Evolutionary conservation across 2,113 vertebrate species (phyloP).

Genomic region (Hemicordylus capensis): DNA sequence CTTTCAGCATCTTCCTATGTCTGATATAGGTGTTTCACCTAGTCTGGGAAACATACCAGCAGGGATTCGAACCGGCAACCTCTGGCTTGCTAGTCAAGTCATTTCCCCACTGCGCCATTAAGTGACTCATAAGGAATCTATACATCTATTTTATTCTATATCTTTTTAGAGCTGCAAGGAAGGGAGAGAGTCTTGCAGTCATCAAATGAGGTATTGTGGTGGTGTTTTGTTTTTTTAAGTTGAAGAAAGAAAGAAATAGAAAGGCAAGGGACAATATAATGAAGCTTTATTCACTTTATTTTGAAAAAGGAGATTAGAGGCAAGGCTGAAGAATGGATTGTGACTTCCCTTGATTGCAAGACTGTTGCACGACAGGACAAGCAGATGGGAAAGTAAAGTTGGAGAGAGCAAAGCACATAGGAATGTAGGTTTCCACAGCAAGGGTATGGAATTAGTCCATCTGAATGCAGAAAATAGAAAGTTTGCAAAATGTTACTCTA

Average conservation of each 20-base stretch:
- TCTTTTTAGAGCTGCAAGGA: no score
- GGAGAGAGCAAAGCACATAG: background rate
- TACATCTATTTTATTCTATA: no score
- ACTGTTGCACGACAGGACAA: no score
- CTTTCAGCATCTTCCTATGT: no score
- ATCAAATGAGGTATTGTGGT: background rate
- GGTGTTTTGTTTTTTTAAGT: background rate
- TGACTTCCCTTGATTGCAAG: background rate
- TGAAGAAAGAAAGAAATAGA: background rate
- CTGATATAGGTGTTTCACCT: no score
- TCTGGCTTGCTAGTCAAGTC: no score
- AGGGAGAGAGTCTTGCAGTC: background rate
- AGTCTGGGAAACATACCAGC: no score
- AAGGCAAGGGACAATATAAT: background rate
- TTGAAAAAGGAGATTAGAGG: background rate
- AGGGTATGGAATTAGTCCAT: background rate
- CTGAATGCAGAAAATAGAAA: background rate
- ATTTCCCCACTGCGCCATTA: no score
- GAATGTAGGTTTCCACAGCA: background rate
- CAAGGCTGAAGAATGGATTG: no score
- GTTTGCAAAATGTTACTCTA: background rate
- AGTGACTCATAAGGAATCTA: no score
- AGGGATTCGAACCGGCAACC: no score
- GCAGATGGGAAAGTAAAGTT: background rate
- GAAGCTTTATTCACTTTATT: background rate